Evolutionary conservation across 2,888 invertebrate species (phyloP).

Genomic region (Lycaena phlaeas): DNA sequence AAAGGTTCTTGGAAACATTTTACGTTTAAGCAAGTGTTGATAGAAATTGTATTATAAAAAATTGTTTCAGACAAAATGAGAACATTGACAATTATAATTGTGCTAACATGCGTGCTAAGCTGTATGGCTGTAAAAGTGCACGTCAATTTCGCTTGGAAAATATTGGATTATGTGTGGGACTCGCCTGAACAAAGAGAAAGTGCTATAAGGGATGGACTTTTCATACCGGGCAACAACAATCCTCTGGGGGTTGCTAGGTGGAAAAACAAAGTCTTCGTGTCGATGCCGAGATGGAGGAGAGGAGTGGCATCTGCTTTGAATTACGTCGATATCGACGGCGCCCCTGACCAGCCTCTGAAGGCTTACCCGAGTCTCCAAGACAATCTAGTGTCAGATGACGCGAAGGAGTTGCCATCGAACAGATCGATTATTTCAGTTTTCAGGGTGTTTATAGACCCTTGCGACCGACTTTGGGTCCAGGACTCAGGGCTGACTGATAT

Average conservation of each 20-base stretch:
- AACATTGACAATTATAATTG: neutral
- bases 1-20: too few relatives aligned
- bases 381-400: constrained; percentile 11
- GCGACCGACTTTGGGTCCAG: constrained; percentile 84
- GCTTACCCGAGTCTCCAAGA: constrained; percentile 44
- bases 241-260: constrained; percentile 79
- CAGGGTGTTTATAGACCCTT: constrained; percentile 78
- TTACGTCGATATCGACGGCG: constrained; percentile 44
- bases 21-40: too few relatives aligned
- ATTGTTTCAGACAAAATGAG: neutral
- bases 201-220: neutral
- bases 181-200: neutral
- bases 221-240: constrained; percentile 64
- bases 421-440: constrained; percentile 77
- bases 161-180: neutral
- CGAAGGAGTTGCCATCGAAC: neutral
- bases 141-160: constrained; percentile 1
- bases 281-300: constrained; percentile 79
- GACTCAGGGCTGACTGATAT: constrained; percentile 83
- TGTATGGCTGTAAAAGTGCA: neutral
- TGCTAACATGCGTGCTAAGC: neutral
- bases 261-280: constrained; percentile 77
- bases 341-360: constrained; percentile 28
- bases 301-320: constrained; percentile 77
- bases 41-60: too few relatives aligned